A percentile compares a stretch with the other conserved stretches of the same genome.
These are phyloP conservation scores for Agrenia bidenticulata DNA, from an alignment of 2,888 invertebrate genomes.

Conservation along the genomic window DNA sequence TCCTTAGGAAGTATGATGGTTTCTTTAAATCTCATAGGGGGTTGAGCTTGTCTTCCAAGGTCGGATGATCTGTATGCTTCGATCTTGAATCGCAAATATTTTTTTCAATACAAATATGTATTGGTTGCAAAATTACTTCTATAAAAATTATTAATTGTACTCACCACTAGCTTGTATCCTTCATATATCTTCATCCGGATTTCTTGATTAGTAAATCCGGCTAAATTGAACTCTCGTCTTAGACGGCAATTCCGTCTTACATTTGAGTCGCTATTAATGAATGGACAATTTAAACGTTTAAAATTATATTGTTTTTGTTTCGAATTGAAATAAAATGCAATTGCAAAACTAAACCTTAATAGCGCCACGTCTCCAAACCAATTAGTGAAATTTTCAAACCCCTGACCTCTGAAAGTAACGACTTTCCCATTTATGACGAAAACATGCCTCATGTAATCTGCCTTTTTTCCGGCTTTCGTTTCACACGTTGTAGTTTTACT, in stretches of 20 bases:
- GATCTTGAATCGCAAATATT: slow-evolving; percentile 18
- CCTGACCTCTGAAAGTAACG: slow-evolving; percentile 33
- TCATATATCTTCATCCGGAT: slow-evolving; percentile 37
- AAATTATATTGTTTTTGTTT: neutral
- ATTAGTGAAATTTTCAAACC: slow-evolving; percentile 41
- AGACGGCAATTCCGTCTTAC: too few relatives aligned
- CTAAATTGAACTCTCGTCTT: slow-evolving; percentile 29
- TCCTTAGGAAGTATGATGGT: slow-evolving; percentile 24
- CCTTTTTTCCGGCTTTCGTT: slow-evolving; percentile 11
- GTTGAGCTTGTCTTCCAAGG: slow-evolving; percentile 4
- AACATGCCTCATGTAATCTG: slow-evolving; percentile 24
- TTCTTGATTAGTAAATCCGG: slow-evolving; percentile 35
- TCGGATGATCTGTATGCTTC: slow-evolving; percentile 28
- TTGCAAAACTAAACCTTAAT: slow-evolving; percentile 1
- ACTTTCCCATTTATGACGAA: slow-evolving; percentile 42
- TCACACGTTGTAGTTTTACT: neutral
- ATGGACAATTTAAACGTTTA: neutral
- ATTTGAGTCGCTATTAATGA: neutral
- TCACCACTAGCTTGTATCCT: slow-evolving; percentile 35
- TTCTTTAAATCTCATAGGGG: slow-evolving; percentile 26
- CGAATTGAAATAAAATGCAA: neutral
- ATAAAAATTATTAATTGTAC: too few relatives aligned
- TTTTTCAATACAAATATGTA: neutral
- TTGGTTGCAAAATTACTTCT: too few relatives aligned
- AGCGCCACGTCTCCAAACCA: slow-evolving; percentile 44